A percentile compares a stretch with the other conserved stretches of the same genome.
These are phyloP conservation scores for Pungitius pungitius DNA, from an alignment of 2,113 vertebrate species.

Conservation along the genomic window DNA sequence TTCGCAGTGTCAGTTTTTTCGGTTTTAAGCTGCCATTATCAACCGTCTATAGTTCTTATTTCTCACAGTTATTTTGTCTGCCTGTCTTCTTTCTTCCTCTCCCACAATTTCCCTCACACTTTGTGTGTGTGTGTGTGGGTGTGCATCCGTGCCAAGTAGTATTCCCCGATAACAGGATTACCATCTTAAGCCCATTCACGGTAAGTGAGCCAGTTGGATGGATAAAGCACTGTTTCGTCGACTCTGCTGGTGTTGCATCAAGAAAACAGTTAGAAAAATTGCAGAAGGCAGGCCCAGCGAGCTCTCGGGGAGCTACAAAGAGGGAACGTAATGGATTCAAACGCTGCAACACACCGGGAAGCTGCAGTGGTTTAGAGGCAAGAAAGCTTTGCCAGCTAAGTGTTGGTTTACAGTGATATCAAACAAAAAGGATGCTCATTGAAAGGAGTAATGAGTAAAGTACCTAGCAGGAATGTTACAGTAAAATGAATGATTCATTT, in stretches of 20 bases:
- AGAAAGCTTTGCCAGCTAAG: conserved; percentile 27
- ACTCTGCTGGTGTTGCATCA: conserved; percentile 64
- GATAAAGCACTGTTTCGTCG: conserved; percentile 70
- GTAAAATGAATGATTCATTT: neutral
- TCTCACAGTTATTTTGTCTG: conserved; percentile 28
- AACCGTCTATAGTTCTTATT: conserved; percentile 18
- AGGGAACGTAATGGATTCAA: conserved; percentile 53
- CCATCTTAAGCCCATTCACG: conserved; percentile 75
- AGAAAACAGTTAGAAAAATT: conserved; percentile 67
- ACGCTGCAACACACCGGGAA: conserved; percentile 35
- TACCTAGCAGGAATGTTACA: neutral
- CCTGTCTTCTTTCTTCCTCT: conserved; percentile 2
- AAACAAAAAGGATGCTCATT: no score
- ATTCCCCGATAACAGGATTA: conserved; percentile 79
- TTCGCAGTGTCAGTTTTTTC: conserved; percentile 27
- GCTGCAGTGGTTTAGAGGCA: conserved; percentile 24
- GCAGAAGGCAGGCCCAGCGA: conserved; percentile 52
- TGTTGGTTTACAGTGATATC: conserved; percentile 30
- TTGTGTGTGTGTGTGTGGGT: conserved; percentile 37
- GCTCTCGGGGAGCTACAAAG: conserved; percentile 40
- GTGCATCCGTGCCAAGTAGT: conserved; percentile 65
- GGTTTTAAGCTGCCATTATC: conserved; percentile 27
- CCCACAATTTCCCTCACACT: conserved; percentile 17
- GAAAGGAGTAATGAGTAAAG: no score
- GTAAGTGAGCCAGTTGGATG: conserved; percentile 77